Base-by-base conservation (phyloP, 2,888 invertebrate genomes). In the Cepaea hortensis region DNA sequence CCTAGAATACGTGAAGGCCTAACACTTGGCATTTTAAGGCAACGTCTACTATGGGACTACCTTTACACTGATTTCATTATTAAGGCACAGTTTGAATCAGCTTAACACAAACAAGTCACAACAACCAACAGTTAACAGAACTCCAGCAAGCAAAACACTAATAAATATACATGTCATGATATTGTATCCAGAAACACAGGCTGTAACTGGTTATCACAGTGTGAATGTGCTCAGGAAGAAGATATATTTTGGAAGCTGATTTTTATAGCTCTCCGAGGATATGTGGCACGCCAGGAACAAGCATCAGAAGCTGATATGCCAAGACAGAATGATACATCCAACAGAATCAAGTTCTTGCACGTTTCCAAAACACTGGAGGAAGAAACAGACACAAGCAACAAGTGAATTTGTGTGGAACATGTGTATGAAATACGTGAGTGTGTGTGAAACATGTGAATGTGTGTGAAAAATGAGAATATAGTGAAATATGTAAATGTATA, bases 241-340 rank as follows among this genome's bases (percentile, higher is more conserved):
- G 72, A 76, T 15, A 86, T 77, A 70, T 87, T 89, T 84, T 94
- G 93, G 91, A 93, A 93, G 90, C 94, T 92, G 88, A 91, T 93
- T 93, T 96, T 96, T 89, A 97, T 96, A 91, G 96, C 96, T 23
- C 96, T 96, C 88, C 95, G 95, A 0, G 96, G 96, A 90, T 96
- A 97, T 85, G 95, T 95, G 84, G 95, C 93, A 4, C 96, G 95
- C 96, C 96, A 96, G 90, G 95, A 95, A 9, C 95, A 90, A 48
- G 96, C 95, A 94, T 96, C 89, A 86, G 95, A 95, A 91, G 96
- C 96, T 90, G 96, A 96, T 84, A 98, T 96, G 90, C 96, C 96
- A 92, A 97, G 97, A 94, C 98, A 98, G 94, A 97, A 98, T 91
- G 98, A 98, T 86, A 98, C 96, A 93, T 98, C 98, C 88, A 98